phyloP scores from a whole-genome alignment of 2,797 vertebrate genomes.

The Rhinophrynus dorsalis region DNA sequence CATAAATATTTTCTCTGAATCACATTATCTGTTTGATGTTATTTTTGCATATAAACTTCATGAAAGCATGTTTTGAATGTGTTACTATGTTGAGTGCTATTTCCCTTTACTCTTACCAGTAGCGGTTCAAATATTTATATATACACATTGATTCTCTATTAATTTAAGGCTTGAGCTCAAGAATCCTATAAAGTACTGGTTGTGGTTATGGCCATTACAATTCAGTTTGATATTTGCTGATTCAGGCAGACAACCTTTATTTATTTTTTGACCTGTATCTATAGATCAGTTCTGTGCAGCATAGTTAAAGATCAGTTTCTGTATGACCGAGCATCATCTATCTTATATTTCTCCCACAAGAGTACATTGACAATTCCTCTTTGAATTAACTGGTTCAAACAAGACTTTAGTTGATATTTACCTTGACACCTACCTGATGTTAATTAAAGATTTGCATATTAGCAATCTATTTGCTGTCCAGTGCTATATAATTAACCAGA shows the following conservation, averaged over 20 bases:
- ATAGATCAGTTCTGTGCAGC: slow-evolving; percentile 7
- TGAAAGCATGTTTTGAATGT: too few relatives aligned
- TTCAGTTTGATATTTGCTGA: too few relatives aligned
- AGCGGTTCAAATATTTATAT: too few relatives aligned
- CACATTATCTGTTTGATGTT: too few relatives aligned
- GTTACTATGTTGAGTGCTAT: too few relatives aligned
- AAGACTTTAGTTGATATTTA: slow-evolving; percentile 47
- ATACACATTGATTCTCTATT: too few relatives aligned
- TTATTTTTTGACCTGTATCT: slow-evolving; percentile 26
- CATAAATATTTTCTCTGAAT: too few relatives aligned
- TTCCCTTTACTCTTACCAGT: too few relatives aligned
- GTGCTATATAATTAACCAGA: slow-evolving; percentile 46
- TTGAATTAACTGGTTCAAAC: slow-evolving; percentile 36
- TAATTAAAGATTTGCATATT: slow-evolving; percentile 52
- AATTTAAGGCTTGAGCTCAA: too few relatives aligned
- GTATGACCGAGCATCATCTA: slow-evolving; percentile 7
- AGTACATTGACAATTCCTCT: slow-evolving; percentile 38
- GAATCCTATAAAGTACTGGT: too few relatives aligned
- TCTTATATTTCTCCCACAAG: slow-evolving; percentile 38
- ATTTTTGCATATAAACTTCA: too few relatives aligned
- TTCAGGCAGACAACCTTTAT: not conserved
- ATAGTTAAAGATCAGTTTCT: slow-evolving; percentile 34
- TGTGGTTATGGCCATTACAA: too few relatives aligned
- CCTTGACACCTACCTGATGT: slow-evolving; percentile 48
- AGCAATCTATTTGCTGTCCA: slow-evolving; percentile 49